Evolutionary conservation across 2,113 vertebrate genomes (phyloP), one percentile per base, ranked within the genome.

Genomic region (Albula glossodonta): DNA sequence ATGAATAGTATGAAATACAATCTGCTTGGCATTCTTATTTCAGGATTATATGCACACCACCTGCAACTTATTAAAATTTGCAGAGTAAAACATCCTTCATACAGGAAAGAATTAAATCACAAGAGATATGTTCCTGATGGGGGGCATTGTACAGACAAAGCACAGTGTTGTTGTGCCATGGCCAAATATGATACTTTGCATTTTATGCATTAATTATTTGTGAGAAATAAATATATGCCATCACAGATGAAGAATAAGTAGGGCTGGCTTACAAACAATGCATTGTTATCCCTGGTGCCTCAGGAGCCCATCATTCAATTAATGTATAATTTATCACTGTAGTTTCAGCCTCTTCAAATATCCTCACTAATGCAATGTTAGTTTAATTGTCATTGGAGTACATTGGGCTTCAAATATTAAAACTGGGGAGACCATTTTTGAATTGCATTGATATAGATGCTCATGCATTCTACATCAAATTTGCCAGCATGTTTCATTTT

Each of bases 111-210:
- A 74, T 11, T 41, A 7, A 15, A 41, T 49, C 51, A 4, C 56
- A 83, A 50, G n/a, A 19, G 13, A 66, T 50, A 50, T 74, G 11
- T 51, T 19, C 19, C 22, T 15, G 5, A 17, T 49, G 51, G 5
- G 63, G 49, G 48, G 51, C 41, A 60, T 22, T 25, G 83, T 10
- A n/a, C 48, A 51, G 22, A 74, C 48, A 50, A 83, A 22, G 81
- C 41, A 53, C 51, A 48, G 2, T 83, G 13, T 7, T 77, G 12
- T 63, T 66, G 66, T n/a, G 13, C 1, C 0, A 60, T 49, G 15
- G 49, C 50, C 41, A 63, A 85, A 85, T 25, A 13, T 22, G 56
- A 80, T 50, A 17, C 80, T 80, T 80, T n/a, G 53, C 52, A 80
- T 48, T 80, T 49, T 85, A 79, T 60, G 5, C 31, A 66, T 80